Conservation (phyloP, 2,797 vertebrate species). For the Neosalanx taihuensis region DNA sequence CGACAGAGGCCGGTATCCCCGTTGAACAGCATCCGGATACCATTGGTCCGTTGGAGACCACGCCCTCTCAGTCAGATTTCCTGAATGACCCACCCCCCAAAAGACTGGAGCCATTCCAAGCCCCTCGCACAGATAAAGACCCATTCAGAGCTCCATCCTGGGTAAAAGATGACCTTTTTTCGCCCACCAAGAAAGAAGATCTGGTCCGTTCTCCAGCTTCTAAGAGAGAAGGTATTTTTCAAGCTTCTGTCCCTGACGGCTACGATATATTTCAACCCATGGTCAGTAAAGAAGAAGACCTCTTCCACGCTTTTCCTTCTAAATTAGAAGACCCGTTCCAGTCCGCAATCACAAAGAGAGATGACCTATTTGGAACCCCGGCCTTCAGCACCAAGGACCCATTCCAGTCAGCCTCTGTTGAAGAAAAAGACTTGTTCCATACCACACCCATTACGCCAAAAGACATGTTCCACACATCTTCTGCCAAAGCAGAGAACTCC, state of each 20-base stretch:
- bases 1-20: slow-evolving; percentile 4
- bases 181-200: not conserved
- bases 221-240: slow-evolving; percentile 27
- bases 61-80: not conserved
- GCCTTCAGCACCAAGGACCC: slow-evolving; percentile 2
- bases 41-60: slow-evolving; percentile 16
- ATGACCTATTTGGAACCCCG: slow-evolving; percentile 13
- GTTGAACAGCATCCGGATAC: slow-evolving; percentile 18
- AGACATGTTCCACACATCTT: slow-evolving; percentile 26
- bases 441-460: slow-evolving; percentile 4
- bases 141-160: slow-evolving; percentile 27
- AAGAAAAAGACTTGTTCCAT: slow-evolving; percentile 1
- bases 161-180: slow-evolving; percentile 16
- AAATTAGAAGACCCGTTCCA: slow-evolving; percentile 15
- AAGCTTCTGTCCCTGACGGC: not conserved
- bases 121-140: slow-evolving; percentile 15
- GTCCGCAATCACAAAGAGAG: not conserved
- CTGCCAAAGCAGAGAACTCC: not conserved
- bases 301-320: slow-evolving; percentile 24
- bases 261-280: not conserved
- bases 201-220: slow-evolving; percentile 2
- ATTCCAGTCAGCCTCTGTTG: slow-evolving; percentile 13
- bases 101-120: not conserved
- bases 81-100: not conserved
- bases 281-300: slow-evolving; percentile 9